phyloP scores from a whole-genome alignment of 2,113 vertebrate species.

The Phocoena sinus region DNA sequence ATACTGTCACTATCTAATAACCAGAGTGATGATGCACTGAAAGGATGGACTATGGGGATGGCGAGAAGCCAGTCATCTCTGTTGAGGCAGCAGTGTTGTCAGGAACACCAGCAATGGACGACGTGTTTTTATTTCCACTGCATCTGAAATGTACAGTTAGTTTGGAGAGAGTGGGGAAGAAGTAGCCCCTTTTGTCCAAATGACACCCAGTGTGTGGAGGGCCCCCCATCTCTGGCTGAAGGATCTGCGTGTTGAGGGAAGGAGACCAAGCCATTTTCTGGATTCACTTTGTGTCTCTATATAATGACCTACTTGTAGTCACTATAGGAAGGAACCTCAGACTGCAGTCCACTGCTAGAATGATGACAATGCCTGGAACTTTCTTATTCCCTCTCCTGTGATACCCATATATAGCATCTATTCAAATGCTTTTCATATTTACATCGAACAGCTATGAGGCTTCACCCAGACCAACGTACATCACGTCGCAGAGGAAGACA shows the following conservation, averaged over 20 bases:
- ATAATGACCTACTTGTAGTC: neutral
- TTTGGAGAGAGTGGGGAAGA: neutral
- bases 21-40: neutral
- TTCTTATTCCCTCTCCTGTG: constrained; percentile 47
- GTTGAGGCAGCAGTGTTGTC: neutral
- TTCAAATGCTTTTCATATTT: constrained; percentile 54
- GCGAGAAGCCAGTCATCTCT: neutral
- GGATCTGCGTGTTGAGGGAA: neutral
- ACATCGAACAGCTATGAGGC: neutral
- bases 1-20: neutral
- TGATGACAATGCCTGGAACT: neutral
- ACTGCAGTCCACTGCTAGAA: neutral
- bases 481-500: constrained; percentile 56
- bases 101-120: neutral
- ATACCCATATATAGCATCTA: neutral
- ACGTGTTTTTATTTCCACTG: neutral
- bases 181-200: neutral
- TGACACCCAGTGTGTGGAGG: neutral
- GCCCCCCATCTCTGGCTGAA: neutral
- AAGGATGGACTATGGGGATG: neutral
- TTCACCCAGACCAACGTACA: constrained; percentile 28
- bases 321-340: neutral
- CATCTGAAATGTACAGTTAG: neutral
- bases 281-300: neutral
- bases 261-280: neutral